These are phyloP conservation scores for Penelope pileata DNA, from an alignment of 2,113 vertebrate genomes.

Conservation along the genomic window DNA sequence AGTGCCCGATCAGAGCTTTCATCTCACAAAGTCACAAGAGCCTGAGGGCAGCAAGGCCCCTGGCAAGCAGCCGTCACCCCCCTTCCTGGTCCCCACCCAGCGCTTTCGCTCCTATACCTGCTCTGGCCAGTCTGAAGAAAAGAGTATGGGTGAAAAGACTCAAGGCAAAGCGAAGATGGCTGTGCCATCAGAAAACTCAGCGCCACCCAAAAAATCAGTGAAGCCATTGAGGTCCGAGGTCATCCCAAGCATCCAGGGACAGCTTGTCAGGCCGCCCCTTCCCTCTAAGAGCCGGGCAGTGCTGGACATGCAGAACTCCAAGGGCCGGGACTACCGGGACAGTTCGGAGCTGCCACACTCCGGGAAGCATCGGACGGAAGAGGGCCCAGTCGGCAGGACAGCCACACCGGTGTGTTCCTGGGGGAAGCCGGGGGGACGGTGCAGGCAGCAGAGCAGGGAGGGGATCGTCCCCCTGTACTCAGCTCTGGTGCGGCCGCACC, in stretches of 20 bases:
- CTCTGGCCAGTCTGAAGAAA: slow-evolving; percentile 74
- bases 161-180: slow-evolving; percentile 73
- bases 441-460: too few relatives aligned
- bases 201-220: slow-evolving; percentile 80
- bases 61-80: slow-evolving; percentile 52
- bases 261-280: slow-evolving; percentile 80
- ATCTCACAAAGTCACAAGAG: slow-evolving; percentile 78
- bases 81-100: slow-evolving; percentile 78
- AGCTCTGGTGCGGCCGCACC: too few relatives aligned
- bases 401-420: slow-evolving; percentile 63
- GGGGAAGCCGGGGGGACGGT: neutral
- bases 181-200: slow-evolving; percentile 1
- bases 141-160: slow-evolving; percentile 52
- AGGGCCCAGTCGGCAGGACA: slow-evolving; percentile 65
- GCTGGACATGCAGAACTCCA: slow-evolving; percentile 80
- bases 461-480: too few relatives aligned
- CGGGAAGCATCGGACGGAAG: slow-evolving; percentile 71
- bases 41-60: slow-evolving; percentile 67
- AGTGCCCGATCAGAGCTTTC: slow-evolving; percentile 70
- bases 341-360: slow-evolving; percentile 80
- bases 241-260: slow-evolving; percentile 17
- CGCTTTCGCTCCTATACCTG: slow-evolving; percentile 89
- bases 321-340: slow-evolving; percentile 88
- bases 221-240: slow-evolving; percentile 85
- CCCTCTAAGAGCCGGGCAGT: slow-evolving; percentile 84